phyloP scores from a whole-genome alignment of 2,113 vertebrate species.

The Pomatostomus ruficeps region DNA sequence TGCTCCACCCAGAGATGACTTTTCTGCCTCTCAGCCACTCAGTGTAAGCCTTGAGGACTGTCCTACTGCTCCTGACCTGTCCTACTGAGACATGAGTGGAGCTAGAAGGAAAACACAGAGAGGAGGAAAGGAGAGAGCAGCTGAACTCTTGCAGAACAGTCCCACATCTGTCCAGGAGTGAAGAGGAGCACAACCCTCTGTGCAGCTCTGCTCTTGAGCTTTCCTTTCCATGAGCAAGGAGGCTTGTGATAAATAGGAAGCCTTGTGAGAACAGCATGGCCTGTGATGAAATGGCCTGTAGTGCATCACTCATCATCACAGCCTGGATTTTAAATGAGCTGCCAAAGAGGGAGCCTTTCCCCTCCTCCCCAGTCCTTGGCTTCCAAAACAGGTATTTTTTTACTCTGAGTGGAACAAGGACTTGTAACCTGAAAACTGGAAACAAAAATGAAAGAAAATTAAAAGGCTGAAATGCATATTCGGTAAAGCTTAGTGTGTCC shows the following conservation, averaged over 20 bases:
- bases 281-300: rapidly evolving
- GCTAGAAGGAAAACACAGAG: neutral
- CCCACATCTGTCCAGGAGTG: rapidly evolving
- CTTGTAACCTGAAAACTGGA: neutral
- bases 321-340: neutral
- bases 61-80: neutral
- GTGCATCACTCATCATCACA: neutral
- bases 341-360: neutral
- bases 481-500: neutral
- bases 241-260: neutral
- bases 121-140: neutral
- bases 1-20: neutral
- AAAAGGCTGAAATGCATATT: neutral
- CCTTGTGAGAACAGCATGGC: neutral
- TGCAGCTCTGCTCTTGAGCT: neutral
- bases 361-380: neutral
- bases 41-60: neutral
- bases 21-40: neutral
- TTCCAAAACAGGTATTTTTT: neutral
- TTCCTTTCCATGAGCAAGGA: neutral
- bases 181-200: neutral
- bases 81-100: neutral
- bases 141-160: neutral
- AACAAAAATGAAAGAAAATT: neutral
- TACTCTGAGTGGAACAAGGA: neutral